A percentile compares a stretch with the other conserved stretches of the same genome.
These are phyloP conservation scores for Naso thynnoides DNA, from an alignment of 2,797 vertebrate genomes.

Conservation along the genomic window DNA sequence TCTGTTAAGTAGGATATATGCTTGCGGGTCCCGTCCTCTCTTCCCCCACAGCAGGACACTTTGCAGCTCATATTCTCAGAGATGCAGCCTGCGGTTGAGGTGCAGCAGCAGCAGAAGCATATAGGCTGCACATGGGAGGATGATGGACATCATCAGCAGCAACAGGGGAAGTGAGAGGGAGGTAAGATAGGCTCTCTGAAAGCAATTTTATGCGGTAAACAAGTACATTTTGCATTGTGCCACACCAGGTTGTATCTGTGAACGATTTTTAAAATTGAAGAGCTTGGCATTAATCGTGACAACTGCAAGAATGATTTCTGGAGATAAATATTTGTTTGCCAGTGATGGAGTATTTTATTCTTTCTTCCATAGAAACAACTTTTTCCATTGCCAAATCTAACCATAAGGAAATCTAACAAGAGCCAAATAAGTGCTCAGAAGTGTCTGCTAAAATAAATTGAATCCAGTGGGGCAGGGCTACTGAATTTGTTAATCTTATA, in stretches of 20 bases:
- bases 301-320: neutral
- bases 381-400: conserved; percentile 1
- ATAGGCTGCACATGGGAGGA: conserved; percentile 6
- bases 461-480: conserved; percentile 9
- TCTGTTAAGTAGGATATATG: conserved; percentile 6
- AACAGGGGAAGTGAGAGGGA: conserved; percentile 56
- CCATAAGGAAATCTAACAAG: neutral
- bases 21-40: conserved; percentile 10
- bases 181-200: conserved; percentile 64
- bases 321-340: conserved; percentile 3
- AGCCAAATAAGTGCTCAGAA: neutral
- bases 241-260: neutral
- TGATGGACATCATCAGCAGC: conserved; percentile 56
- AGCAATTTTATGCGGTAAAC: neutral
- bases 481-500: neutral
- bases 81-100: conserved; percentile 49
- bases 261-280: neutral
- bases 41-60: conserved; percentile 17
- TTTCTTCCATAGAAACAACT: conserved; percentile 2
- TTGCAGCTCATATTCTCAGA: conserved; percentile 35
- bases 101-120: conserved; percentile 16
- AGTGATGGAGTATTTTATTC: neutral
- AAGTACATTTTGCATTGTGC: neutral
- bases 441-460: neutral
- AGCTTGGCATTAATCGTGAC: neutral